Conservation (phyloP, 1,140 invertebrate genomes). For the Aradophagus sp. region DNA sequence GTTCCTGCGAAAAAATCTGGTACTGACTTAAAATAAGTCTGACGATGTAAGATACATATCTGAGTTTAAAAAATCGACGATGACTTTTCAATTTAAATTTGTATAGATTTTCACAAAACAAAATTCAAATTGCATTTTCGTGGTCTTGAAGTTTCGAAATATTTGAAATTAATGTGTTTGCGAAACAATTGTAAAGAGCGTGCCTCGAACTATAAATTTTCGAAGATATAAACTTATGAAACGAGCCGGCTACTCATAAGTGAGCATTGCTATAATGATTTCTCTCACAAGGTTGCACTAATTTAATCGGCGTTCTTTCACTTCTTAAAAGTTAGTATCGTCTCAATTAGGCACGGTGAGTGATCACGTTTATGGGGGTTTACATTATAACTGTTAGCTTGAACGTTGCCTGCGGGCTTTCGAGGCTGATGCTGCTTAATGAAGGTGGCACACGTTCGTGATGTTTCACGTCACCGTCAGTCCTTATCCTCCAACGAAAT, state of each 20-base stretch:
- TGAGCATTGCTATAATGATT: slow-evolving; percentile 40
- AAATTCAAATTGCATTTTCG: no score
- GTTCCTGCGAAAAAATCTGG: no score
- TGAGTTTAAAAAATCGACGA: no score
- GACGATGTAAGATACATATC: no score
- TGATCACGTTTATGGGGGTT: slow-evolving; percentile 52
- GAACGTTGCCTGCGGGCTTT: slow-evolving; percentile 48
- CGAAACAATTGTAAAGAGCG: no score
- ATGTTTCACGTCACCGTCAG: slow-evolving; percentile 27
- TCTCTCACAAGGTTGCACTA: slow-evolving; percentile 33
- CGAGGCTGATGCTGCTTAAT: slow-evolving; percentile 51
- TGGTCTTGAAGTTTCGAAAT: no score
- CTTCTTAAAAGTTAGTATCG: slow-evolving; percentile 53
- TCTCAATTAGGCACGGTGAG: slow-evolving; percentile 54
- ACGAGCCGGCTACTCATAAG: slow-evolving; percentile 3
- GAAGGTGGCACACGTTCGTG: slow-evolving; percentile 47
- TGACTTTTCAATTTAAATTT: no score
- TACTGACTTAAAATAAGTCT: no score
- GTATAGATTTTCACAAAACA: no score
- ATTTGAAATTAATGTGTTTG: no score
- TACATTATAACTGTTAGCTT: slow-evolving; percentile 54
- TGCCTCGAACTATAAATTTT: no score
- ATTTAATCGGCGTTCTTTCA: slow-evolving; percentile 51
- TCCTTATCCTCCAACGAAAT: slow-evolving; percentile 21
- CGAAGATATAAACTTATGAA: not conserved